A percentile compares a stretch with the other conserved stretches of the same genome.
phyloP scores from a whole-genome alignment of 92 coral and sea anemone species.

The Scolanthus callimorphus region DNA sequence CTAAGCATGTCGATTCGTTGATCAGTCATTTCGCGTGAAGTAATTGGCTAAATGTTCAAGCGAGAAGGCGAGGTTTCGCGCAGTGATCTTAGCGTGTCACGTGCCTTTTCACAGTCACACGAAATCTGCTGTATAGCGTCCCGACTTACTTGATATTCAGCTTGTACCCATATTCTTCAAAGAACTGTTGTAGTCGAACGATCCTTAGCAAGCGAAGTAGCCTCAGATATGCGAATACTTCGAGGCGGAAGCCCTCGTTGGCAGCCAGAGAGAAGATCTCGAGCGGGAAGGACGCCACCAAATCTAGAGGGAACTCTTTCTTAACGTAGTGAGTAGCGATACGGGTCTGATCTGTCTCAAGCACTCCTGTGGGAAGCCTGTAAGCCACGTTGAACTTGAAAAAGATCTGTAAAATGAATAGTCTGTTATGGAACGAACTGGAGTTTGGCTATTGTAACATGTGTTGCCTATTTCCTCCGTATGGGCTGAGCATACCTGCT shows the following conservation, averaged over 20 bases:
- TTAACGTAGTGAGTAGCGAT: slow-evolving; percentile 57
- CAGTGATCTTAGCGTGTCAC: too few relatives aligned
- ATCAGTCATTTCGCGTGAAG: too few relatives aligned
- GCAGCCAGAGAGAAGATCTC: slow-evolving; percentile 78
- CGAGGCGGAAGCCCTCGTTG: slow-evolving; percentile 43
- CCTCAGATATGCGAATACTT: slow-evolving; percentile 61
- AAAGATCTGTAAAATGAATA: too few relatives aligned
- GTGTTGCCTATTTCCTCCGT: too few relatives aligned
- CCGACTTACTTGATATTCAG: slow-evolving; percentile 75
- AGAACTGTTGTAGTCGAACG: slow-evolving; percentile 79
- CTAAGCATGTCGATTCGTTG: too few relatives aligned
- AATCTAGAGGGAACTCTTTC: slow-evolving; percentile 62
- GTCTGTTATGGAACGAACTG: too few relatives aligned
- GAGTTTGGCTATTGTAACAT: too few relatives aligned
- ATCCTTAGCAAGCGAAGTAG: slow-evolving; percentile 65
- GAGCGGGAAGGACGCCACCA: slow-evolving; percentile 75
- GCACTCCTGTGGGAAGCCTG: slow-evolving; percentile 60
- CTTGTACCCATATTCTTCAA: slow-evolving; percentile 46
- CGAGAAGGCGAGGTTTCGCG: too few relatives aligned
- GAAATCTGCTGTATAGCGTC: too few relatives aligned
- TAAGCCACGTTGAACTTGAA: slow-evolving; percentile 74
- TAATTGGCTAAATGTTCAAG: too few relatives aligned
- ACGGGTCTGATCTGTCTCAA: slow-evolving; percentile 55
- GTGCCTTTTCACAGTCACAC: too few relatives aligned
- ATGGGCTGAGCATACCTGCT: too few relatives aligned